Base-by-base conservation (phyloP, 1,140 invertebrate species). In the Limonius californicus region DNA sequence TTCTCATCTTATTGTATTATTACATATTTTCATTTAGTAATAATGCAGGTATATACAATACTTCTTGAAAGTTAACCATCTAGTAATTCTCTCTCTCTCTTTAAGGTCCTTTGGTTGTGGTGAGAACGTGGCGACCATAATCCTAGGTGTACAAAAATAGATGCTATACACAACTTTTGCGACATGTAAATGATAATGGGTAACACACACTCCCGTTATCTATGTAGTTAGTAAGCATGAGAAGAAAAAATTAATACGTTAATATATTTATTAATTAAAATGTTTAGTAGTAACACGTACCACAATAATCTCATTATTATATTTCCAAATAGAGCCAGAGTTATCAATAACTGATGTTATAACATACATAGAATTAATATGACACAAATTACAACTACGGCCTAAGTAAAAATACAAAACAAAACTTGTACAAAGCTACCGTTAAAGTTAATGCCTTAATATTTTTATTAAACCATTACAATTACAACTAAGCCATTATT, bases 361-460 rank as follows among this genome's bases (percentile, higher is more conserved):
- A 50, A 50, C 14, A 21, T 50, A 50, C 16, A 50, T 18, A 50
- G 7, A 50, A 50, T 45, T 50, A 50, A 50, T 50, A 50, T 50
- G 45, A 50, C 45, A 50, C 45, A 50, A 50, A 19, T 19, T 50
- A 39, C 11, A 14, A 12, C 35, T 39, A 39, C 35, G n/a, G n/a
- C 45, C 45, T 50, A 50, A 50, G 6, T 50, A 50, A 50, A 8
- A 12, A 18, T 45, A 45, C n/a, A n/a, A 45, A 15, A 15, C 4
- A 50, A 50, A 50, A 50, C 8, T 19, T 39, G 35, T 39, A 39
- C 35, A 21, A 50, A 50, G 45, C 45, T 50, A 50, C 45, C 45
- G 19, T 50, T 50, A 50, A 16, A 50, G 45, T 50, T 50, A 50
- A 50, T 16, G 45, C 45, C 14, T 50, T 39, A 39, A 12, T 39